Evolutionary conservation across 1,140 invertebrate species (phyloP).

Genomic region (Nephotettix cincticeps): DNA sequence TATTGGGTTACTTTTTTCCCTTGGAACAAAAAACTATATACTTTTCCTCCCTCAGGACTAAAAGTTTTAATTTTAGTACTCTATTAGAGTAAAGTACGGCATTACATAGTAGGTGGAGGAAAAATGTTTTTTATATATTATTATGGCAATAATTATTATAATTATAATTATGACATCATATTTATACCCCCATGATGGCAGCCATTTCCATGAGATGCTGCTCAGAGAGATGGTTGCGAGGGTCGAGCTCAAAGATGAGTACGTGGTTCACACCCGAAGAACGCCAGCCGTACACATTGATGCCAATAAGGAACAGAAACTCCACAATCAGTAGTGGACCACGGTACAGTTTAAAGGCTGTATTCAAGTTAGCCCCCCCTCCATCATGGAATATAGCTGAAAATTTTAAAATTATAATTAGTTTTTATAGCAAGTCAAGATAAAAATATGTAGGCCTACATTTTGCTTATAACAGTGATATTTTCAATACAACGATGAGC

Average conservation of each 20-base stretch:
- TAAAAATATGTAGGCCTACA: neutral
- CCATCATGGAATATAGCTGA: constrained; percentile 51
- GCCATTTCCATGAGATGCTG: constrained; percentile 83
- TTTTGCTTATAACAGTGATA: neutral
- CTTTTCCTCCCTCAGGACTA: no score
- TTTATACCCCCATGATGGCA: constrained; percentile 73
- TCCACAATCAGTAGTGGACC: constrained; percentile 80
- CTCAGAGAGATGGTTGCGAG: constrained; percentile 82
- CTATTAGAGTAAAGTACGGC: no score
- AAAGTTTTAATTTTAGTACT: no score
- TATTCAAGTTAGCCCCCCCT: constrained; percentile 51
- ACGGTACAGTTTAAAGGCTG: constrained; percentile 70
- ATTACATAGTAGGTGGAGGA: no score
- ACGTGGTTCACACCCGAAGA: constrained; percentile 91
- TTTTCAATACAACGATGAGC: neutral
- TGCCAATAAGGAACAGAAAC: constrained; percentile 82
- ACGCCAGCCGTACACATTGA: constrained; percentile 89
- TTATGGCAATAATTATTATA: no score
- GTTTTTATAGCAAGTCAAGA: neutral
- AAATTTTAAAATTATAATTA: constrained; percentile 32
- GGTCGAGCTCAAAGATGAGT: constrained; percentile 90
- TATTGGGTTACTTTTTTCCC: no score
- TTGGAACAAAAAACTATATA: no score
- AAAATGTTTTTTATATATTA: no score
- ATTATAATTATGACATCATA: no score